phyloP scores from a whole-genome alignment of 2,888 invertebrate species.

The Nemotelus nigrinus region DNA sequence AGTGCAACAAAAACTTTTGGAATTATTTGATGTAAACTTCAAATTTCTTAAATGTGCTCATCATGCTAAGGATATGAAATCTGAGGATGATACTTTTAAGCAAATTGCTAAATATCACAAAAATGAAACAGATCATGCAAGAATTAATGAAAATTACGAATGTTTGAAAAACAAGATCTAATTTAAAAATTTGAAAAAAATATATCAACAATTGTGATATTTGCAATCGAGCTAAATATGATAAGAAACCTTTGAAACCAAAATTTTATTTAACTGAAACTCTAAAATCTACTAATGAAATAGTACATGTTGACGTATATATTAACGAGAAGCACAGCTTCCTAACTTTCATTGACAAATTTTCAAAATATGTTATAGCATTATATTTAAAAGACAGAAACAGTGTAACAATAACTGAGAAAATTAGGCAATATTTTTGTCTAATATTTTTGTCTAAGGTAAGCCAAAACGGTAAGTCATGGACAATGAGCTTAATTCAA shows the following conservation, averaged over 20 bases:
- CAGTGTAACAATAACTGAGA: slow-evolving; percentile 8
- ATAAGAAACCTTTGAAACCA: too few relatives aligned
- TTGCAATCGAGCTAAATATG: too few relatives aligned
- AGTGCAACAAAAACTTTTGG: slow-evolving; percentile 15
- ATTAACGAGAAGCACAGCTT: too few relatives aligned
- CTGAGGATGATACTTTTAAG: slow-evolving; percentile 46
- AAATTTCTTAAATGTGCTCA: slow-evolving; percentile 48
- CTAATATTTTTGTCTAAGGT: background rate
- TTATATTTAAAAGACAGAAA: background rate
- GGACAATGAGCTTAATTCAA: slow-evolving; percentile 15
- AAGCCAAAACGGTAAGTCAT: background rate
- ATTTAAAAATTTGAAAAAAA: background rate
- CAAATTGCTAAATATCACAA: slow-evolving; percentile 42
- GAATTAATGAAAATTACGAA: slow-evolving; percentile 17
- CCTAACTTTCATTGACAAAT: too few relatives aligned
- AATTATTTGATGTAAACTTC: slow-evolving; percentile 3
- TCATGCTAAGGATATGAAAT: slow-evolving; percentile 46
- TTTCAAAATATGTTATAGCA: too few relatives aligned
- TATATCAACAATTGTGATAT: background rate
- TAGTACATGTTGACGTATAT: too few relatives aligned
- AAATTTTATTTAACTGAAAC: too few relatives aligned
- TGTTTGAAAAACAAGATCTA: background rate
- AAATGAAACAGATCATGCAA: slow-evolving; percentile 17
- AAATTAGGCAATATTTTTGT: slow-evolving; percentile 13
- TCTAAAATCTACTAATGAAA: too few relatives aligned